phyloP scores from a whole-genome alignment of 1,140 invertebrate species.

The Leptestheria dahalacensis region DNA sequence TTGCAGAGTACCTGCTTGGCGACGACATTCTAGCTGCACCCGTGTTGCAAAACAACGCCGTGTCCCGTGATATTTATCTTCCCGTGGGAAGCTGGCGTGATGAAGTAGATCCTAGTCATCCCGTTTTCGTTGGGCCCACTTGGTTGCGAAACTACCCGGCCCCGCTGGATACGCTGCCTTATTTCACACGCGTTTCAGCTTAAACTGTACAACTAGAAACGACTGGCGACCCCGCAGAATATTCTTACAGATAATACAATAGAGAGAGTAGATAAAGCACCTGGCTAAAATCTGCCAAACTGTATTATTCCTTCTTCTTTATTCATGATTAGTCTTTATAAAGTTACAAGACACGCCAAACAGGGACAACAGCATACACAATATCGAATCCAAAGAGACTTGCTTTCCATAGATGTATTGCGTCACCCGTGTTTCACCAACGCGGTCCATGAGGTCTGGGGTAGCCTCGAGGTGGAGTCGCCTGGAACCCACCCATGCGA shows the following conservation, averaged over 20 bases:
- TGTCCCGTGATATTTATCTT: constrained; percentile 54
- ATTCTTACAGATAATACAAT: no score
- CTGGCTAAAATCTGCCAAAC: no score
- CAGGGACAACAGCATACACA: no score
- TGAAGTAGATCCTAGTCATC: constrained; percentile 33
- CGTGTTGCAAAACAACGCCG: constrained; percentile 47
- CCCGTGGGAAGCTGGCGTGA: constrained; percentile 50
- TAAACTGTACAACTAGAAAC: neutral
- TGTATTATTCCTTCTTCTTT: no score
- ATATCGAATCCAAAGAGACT: no score
- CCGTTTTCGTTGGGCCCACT: constrained; percentile 36
- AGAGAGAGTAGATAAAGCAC: no score
- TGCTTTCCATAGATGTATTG: no score
- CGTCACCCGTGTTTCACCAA: neutral
- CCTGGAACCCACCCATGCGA: neutral
- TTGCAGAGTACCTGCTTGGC: constrained; percentile 65
- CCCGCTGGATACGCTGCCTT: constrained; percentile 46
- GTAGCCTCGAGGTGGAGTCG: neutral
- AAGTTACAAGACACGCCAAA: no score
- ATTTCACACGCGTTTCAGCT: constrained; percentile 31
- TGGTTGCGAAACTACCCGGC: constrained; percentile 51
- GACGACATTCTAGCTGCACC: constrained; percentile 73
- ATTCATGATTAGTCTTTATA: no score
- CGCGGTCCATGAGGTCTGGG: neutral
- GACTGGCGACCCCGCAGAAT: no score